Percentiles rank a stretch among this genome's conserved stretches.
These are phyloP conservation scores for Panthera leo DNA, from an alignment of 2,113 vertebrate genomes.

Conservation along the genomic window DNA sequence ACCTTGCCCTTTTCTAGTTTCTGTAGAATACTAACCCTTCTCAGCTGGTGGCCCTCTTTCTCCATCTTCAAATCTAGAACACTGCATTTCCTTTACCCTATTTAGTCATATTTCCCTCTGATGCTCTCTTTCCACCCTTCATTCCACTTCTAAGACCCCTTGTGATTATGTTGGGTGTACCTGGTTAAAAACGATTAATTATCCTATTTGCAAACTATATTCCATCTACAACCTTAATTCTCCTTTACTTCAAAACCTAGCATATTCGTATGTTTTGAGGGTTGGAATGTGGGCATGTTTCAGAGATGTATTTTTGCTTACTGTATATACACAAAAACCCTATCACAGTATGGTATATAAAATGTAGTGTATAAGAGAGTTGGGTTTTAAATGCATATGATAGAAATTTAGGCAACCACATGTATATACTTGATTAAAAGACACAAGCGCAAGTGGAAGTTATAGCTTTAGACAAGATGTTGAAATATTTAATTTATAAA, in stretches of 20 bases:
- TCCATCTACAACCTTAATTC: not conserved
- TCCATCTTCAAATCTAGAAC: not conserved
- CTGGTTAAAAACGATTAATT: not conserved
- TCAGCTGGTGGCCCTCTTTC: not conserved
- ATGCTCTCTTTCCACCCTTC: not conserved
- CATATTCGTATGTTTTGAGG: not conserved
- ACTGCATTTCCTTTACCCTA: not conserved
- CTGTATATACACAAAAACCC: not conserved
- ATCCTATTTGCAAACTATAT: not conserved
- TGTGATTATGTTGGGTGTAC: not conserved
- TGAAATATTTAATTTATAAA: not conserved
- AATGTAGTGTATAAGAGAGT: not conserved
- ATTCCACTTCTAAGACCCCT: not conserved
- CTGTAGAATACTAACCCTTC: not conserved
- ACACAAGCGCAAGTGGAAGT: not conserved
- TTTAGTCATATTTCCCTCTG: not conserved
- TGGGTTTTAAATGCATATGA: not conserved
- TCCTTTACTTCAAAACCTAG: not conserved
- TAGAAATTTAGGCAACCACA: not conserved
- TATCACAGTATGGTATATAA: not conserved
- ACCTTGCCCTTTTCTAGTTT: not conserved
- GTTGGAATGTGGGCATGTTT: not conserved
- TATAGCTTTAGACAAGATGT: not conserved
- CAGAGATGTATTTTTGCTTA: not conserved
- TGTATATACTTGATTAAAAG: not conserved